A percentile compares a stretch with the other conserved stretches of the same genome.
Evolutionary conservation across 2,888 invertebrate species (phyloP).

Genomic region (Sycophila texana): DNA sequence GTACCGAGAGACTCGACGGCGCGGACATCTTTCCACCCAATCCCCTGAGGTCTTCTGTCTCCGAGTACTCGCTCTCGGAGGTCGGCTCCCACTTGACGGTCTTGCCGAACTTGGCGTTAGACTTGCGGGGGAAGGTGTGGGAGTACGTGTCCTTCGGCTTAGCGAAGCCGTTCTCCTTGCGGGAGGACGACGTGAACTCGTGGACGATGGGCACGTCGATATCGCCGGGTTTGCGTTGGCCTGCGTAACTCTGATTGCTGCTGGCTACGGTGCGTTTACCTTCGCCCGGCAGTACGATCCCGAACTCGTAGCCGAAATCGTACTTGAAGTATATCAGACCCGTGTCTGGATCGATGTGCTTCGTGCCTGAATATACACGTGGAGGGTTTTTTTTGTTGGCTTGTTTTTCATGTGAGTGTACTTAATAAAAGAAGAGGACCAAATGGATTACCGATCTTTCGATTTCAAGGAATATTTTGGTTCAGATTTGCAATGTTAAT

Average conservation of each 20-base stretch:
- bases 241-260: conserved; percentile 69
- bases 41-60: conserved; percentile 76
- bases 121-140: conserved; percentile 50
- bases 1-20: conserved; percentile 68
- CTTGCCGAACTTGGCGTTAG: conserved; percentile 63
- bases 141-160: conserved; percentile 59
- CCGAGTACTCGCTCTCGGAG: conserved; percentile 81
- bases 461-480: not conserved
- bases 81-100: conserved; percentile 80
- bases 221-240: conserved; percentile 78
- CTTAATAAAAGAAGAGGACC: no score
- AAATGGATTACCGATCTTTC: no score
- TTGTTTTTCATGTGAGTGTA: not conserved
- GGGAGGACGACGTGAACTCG: conserved; percentile 76
- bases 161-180: conserved; percentile 69
- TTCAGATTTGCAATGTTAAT: not conserved
- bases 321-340: conserved; percentile 89
- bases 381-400: not conserved
- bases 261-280: conserved; percentile 75
- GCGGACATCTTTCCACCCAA: conserved; percentile 72
- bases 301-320: conserved; percentile 88
- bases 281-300: conserved; percentile 84
- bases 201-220: conserved; percentile 83
- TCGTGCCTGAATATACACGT: conserved; percentile 78
- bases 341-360: conserved; percentile 86